phyloP scores from a whole-genome alignment of 2,888 invertebrate species.

The Micropterix aruncella region DNA sequence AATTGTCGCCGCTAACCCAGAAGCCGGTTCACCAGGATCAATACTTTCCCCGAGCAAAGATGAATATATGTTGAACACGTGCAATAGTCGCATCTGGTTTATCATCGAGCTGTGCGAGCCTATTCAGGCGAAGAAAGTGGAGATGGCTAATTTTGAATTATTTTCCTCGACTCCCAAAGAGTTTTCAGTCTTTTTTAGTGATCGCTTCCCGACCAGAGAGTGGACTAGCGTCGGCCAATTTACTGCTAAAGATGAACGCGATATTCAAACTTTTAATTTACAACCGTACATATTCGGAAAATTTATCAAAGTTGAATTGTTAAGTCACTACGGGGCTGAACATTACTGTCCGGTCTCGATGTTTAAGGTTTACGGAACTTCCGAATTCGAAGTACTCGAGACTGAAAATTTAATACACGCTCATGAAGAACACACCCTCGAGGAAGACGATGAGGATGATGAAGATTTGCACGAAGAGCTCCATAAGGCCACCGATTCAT shows the following conservation, averaged over 20 bases:
- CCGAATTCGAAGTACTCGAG: slow-evolving; percentile 80
- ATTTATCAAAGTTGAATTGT: slow-evolving; percentile 80
- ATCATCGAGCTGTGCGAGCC: slow-evolving; percentile 97
- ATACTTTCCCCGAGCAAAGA: slow-evolving; percentile 83
- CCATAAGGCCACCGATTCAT: slow-evolving; percentile 35
- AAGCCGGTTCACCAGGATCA: slow-evolving; percentile 75
- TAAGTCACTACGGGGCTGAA: slow-evolving; percentile 90
- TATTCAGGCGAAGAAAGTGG: slow-evolving; percentile 88
- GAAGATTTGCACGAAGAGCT: slow-evolving; percentile 31
- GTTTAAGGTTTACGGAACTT: slow-evolving; percentile 86
- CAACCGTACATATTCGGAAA: slow-evolving; percentile 75
- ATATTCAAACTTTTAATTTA: slow-evolving; percentile 73
- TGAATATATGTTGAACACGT: slow-evolving; percentile 96
- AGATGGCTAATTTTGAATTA: slow-evolving; percentile 93
- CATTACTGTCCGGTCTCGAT: slow-evolving; percentile 97
- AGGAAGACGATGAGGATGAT: slow-evolving; percentile 51
- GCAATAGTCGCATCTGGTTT: slow-evolving; percentile 88
- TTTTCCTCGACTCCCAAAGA: slow-evolving; percentile 95
- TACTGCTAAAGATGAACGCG: slow-evolving; percentile 73
- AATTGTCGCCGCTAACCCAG: slow-evolving; percentile 83
- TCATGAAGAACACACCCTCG: slow-evolving; percentile 46
- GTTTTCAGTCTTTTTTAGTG: slow-evolving; percentile 76
- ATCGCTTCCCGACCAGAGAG: slow-evolving; percentile 81
- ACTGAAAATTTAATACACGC: slow-evolving; percentile 58
- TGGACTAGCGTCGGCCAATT: slow-evolving; percentile 86